phyloP scores from a whole-genome alignment of 2,888 invertebrate species.

The Lobophora halterata region DNA sequence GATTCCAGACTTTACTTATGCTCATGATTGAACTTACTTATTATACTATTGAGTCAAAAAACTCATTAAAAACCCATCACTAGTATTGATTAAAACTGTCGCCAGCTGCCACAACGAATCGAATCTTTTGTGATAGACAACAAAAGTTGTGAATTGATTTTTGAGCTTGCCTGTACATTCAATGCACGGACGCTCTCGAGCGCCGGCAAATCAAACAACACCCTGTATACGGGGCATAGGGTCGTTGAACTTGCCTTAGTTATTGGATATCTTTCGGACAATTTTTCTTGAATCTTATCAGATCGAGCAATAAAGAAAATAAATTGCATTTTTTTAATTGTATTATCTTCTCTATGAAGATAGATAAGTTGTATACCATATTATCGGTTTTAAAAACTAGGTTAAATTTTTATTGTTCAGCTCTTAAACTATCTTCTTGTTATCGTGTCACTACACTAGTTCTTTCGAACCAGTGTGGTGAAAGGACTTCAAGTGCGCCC shows the following conservation, averaged over 20 bases:
- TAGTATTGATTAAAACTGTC: slow-evolving; percentile 10
- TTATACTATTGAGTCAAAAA: neutral
- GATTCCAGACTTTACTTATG: too few species aligned
- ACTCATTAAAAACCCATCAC: neutral
- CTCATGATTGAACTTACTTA: too few species aligned
- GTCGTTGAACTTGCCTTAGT: slow-evolving; percentile 12
- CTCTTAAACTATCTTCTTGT: too few species aligned
- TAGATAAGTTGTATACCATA: too few species aligned
- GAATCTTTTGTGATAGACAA: slow-evolving; percentile 18
- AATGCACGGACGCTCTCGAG: slow-evolving; percentile 10
- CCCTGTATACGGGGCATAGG: slow-evolving; percentile 3
- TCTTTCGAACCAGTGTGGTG: too few species aligned
- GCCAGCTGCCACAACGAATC: slow-evolving; percentile 15
- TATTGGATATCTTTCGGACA: slow-evolving; percentile 8
- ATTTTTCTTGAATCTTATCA: slow-evolving; percentile 7
- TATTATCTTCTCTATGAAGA: too few species aligned
- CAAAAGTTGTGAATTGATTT: slow-evolving; percentile 16
- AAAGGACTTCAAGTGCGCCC: too few species aligned
- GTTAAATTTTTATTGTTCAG: too few species aligned
- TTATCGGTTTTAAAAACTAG: too few species aligned
- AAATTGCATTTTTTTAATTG: neutral
- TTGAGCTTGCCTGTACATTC: slow-evolving; percentile 25
- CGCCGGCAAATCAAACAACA: slow-evolving; percentile 8
- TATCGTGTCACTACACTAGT: too few species aligned
- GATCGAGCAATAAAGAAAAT: neutral